Conservation (phyloP, 2,888 invertebrate genomes). For the Imbricaverruca yamaguchii region DNA sequence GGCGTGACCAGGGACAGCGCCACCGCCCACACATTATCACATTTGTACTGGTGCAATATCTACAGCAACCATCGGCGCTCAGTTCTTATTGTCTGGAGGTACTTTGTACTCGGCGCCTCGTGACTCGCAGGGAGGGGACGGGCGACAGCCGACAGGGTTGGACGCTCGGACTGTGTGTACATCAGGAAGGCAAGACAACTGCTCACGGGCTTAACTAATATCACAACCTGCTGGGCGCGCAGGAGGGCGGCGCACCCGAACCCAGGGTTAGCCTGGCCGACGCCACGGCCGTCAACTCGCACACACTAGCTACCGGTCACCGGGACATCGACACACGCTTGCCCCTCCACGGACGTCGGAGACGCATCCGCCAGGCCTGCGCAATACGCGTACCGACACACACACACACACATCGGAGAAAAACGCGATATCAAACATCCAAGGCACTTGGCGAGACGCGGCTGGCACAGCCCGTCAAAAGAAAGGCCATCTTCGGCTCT, state of each 20-base stretch:
- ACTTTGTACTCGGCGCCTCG: slow-evolving; percentile 17
- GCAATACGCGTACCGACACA: no score
- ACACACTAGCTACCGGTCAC: neutral
- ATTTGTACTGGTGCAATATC: slow-evolving; percentile 22
- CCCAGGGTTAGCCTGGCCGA: neutral
- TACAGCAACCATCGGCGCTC: neutral
- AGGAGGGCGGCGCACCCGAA: neutral
- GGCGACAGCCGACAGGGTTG: no score
- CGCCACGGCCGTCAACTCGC: no score
- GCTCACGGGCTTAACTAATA: slow-evolving; percentile 10
- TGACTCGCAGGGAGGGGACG: neutral
- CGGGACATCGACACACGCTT: neutral
- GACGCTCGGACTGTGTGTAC: no score
- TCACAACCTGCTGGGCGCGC: neutral
- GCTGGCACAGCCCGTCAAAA: neutral
- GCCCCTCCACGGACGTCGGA: neutral
- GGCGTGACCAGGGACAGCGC: no score
- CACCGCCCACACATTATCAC: neutral
- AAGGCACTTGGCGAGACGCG: no score
- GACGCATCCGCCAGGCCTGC: no score
- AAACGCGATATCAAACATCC: no score
- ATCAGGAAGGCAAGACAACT: neutral
- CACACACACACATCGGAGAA: no score
- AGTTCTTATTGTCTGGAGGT: neutral
- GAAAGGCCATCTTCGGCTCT: neutral